Percentiles rank a stretch among this genome's conserved stretches.
Conservation (phyloP, 2,113 vertebrate genomes). For the Amphiprion ocellaris region DNA sequence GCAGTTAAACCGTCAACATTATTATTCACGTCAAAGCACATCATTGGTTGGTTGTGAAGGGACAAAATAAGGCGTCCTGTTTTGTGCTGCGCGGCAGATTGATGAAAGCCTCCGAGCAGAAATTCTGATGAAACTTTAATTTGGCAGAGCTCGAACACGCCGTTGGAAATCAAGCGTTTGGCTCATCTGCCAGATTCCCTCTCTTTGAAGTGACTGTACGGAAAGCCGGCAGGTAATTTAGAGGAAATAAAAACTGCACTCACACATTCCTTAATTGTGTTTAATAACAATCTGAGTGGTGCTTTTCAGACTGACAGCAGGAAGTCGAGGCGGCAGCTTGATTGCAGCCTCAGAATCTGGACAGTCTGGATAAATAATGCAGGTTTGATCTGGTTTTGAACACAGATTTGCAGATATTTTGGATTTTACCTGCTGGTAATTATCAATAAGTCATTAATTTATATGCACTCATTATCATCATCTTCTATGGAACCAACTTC, state of each 20-base stretch:
- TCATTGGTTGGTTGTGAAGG: background rate
- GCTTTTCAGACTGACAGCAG: background rate
- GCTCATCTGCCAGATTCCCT: background rate
- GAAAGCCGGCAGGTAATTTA: background rate
- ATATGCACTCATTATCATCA: too few relatives aligned
- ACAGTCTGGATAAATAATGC: too few relatives aligned
- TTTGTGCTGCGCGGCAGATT: background rate
- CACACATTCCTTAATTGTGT: background rate
- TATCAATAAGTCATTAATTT: too few relatives aligned
- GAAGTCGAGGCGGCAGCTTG: too few relatives aligned
- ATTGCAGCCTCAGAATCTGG: too few relatives aligned
- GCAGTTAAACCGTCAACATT: conserved; percentile 16
- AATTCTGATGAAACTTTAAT: conserved; percentile 18
- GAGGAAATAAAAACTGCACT: background rate
- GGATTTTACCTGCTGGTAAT: too few relatives aligned
- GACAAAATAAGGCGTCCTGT: background rate
- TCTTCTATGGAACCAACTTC: too few relatives aligned
- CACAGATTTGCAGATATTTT: too few relatives aligned
- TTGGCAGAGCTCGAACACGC: background rate
- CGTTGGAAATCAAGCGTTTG: background rate
- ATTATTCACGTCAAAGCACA: conserved; percentile 8
- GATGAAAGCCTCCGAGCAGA: conserved; percentile 6
- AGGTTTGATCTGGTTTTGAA: too few relatives aligned
- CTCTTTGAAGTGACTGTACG: background rate
- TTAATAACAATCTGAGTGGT: background rate